Percentiles rank a stretch among this genome's conserved stretches.
phyloP scores from a whole-genome alignment of 2,113 vertebrate genomes.

The Callipepla californica region DNA sequence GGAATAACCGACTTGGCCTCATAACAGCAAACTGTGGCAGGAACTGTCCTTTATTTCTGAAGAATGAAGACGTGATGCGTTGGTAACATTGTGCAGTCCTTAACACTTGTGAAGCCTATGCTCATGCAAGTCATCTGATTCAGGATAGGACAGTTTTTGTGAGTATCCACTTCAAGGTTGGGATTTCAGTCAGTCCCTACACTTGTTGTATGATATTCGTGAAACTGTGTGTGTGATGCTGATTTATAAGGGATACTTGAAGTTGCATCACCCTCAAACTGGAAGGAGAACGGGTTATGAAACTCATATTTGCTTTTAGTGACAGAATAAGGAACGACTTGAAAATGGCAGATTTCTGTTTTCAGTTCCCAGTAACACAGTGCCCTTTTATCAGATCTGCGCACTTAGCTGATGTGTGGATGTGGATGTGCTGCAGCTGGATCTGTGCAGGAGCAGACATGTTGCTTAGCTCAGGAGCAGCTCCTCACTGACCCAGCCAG shows the following conservation, averaged over 20 bases:
- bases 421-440: not conserved
- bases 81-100: not conserved
- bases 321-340: conserved; percentile 14
- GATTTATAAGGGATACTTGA: not conserved
- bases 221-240: not conserved
- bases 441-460: conserved; percentile 36
- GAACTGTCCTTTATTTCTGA: not conserved
- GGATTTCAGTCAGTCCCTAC: not conserved
- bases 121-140: not conserved
- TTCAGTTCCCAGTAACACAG: not conserved
- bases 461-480: conserved; percentile 36
- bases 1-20: not conserved
- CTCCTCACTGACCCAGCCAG: conserved; percentile 49
- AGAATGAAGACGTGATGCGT: not conserved
- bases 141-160: not conserved
- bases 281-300: not conserved
- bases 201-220: not conserved
- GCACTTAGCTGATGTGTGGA: conserved; percentile 35
- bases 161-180: not conserved
- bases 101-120: not conserved
- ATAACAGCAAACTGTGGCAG: not conserved
- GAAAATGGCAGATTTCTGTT: not conserved
- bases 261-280: not conserved
- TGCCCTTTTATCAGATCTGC: conserved; percentile 1
- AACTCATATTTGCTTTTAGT: not conserved